These are phyloP conservation scores for Mesoclemmys tuberculata DNA, from an alignment of 2,113 vertebrate genomes.

Conservation along the genomic window DNA sequence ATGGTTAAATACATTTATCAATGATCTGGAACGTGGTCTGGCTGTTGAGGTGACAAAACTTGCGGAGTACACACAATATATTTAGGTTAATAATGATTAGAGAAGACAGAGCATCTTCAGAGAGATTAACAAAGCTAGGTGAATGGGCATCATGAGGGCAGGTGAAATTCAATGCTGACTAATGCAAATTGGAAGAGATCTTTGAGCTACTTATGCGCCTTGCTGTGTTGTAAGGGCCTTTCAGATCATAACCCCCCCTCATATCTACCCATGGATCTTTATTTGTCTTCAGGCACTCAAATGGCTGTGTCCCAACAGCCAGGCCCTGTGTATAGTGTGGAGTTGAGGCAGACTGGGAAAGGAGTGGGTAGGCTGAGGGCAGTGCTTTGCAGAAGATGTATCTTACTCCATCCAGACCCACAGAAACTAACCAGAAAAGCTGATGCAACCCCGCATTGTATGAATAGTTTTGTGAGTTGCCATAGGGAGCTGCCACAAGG, in stretches of 20 bases:
- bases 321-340: not conserved
- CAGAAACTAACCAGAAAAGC: not conserved
- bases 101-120: not conserved
- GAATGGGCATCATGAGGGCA: not conserved
- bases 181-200: not conserved
- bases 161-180: not conserved
- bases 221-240: not conserved
- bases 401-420: not conserved
- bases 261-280: accelerated
- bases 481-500: not conserved
- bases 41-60: not conserved
- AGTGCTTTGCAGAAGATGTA: not conserved
- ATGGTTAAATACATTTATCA: not conserved
- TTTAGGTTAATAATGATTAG: not conserved
- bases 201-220: not conserved
- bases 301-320: not conserved
- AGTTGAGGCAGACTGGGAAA: not conserved
- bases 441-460: not conserved
- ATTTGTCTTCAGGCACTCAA: not conserved
- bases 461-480: not conserved
- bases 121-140: not conserved
- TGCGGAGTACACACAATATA: not conserved
- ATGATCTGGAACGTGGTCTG: not conserved
- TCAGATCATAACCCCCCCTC: not conserved
- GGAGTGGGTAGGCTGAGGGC: no score